Conservation (phyloP, 1,140 invertebrate genomes). For the Epicauta chinensis region DNA sequence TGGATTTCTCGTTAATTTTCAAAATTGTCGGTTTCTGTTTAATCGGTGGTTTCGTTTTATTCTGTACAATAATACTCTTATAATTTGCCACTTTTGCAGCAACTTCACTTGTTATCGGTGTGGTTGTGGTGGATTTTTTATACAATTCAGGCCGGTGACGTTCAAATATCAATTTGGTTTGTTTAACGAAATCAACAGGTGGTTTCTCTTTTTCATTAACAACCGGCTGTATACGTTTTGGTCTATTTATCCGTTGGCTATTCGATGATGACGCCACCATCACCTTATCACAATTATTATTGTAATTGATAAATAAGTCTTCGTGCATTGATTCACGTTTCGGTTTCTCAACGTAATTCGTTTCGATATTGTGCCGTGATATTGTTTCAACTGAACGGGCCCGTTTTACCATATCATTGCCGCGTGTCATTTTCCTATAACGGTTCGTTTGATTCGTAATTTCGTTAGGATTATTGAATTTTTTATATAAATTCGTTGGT, state of each 20-base stretch:
- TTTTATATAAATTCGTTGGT: background rate
- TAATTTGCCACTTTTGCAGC: constrained; percentile 60
- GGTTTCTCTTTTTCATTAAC: constrained; percentile 74
- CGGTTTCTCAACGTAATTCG: constrained; percentile 13
- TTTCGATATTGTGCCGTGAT: constrained; percentile 43
- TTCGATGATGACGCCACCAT: constrained; percentile 13
- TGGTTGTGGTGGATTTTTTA: constrained; percentile 42
- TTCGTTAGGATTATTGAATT: background rate
- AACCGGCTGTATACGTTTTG: constrained; percentile 61
- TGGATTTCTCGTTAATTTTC: constrained; percentile 17
- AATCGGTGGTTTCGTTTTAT: constrained; percentile 44
- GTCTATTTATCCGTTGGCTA: constrained; percentile 44
- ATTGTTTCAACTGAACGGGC: constrained; percentile 78
- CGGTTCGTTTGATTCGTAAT: constrained; percentile 1
- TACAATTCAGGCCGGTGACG: constrained; percentile 50
- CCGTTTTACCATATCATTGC: constrained; percentile 64
- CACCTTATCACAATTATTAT: constrained; percentile 35
- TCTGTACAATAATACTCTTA: constrained; percentile 55
- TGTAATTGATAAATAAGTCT: constrained; percentile 31
- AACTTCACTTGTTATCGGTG: constrained; percentile 50
- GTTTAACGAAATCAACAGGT: constrained; percentile 77
- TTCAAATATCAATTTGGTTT: constrained; percentile 78
- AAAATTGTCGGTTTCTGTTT: constrained; percentile 40
- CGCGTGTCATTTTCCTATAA: constrained; percentile 42
- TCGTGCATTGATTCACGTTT: constrained; percentile 35